Evolutionary conservation across 2,888 invertebrate genomes (phyloP).

Genomic region (Agrochola macilenta): DNA sequence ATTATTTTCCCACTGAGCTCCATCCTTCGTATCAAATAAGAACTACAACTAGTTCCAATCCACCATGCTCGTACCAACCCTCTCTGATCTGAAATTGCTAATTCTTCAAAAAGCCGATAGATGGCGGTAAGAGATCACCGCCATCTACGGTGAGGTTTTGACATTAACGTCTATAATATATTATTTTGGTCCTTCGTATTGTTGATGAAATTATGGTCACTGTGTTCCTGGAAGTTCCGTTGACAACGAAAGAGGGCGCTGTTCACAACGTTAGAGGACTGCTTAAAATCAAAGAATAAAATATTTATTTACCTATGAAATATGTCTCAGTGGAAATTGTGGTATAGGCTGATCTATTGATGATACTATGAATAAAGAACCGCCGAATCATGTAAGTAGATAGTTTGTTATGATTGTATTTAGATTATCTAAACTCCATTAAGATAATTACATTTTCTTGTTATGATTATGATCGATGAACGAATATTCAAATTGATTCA

Average conservation of each 20-base stretch:
- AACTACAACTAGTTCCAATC: not conserved
- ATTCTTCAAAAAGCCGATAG: slow-evolving; percentile 1
- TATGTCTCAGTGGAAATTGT: no score
- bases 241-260: slow-evolving; percentile 6
- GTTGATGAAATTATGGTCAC: not conserved
- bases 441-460: not conserved
- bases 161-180: no score
- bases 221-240: not conserved
- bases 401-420: not conserved
- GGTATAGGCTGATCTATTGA: not conserved
- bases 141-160: slow-evolving; percentile 21
- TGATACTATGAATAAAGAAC: not conserved
- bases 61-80: not conserved
- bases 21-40: not conserved
- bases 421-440: not conserved
- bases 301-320: not conserved
- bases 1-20: slow-evolving; percentile 4
- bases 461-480: not conserved
- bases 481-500: not conserved
- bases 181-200: not conserved
- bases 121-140: slow-evolving; percentile 16
- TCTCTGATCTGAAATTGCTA: not conserved
- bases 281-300: not conserved
- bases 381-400: not conserved
- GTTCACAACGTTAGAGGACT: not conserved